phyloP scores from a whole-genome alignment of 2,113 vertebrate genomes.

The Amblyopsis rosae region DNA sequence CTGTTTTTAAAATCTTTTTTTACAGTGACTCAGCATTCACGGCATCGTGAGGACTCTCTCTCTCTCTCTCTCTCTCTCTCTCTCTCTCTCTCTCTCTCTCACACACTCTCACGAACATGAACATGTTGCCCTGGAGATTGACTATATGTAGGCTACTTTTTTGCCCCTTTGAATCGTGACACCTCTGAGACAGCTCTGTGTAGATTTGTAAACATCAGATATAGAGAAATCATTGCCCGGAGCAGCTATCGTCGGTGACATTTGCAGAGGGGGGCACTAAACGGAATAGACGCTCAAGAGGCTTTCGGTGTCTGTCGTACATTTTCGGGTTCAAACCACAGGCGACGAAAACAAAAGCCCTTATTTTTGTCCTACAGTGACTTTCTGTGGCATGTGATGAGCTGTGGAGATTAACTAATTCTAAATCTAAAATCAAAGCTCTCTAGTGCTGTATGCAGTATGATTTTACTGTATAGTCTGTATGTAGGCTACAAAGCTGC shows the following conservation, averaged over 20 bases:
- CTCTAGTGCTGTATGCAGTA: no score
- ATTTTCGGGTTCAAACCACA: neutral
- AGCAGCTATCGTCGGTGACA: constrained; percentile 2
- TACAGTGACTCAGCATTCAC: constrained; percentile 75
- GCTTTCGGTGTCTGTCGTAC: neutral
- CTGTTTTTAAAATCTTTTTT: constrained; percentile 31
- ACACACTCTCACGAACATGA: constrained; percentile 2
- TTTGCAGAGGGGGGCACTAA: neutral
- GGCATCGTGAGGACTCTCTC: constrained; percentile 49
- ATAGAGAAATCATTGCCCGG: constrained; percentile 6
- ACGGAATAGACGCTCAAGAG: neutral
- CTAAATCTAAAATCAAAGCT: no score
- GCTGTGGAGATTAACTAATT: no score
- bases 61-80: constrained; percentile 14
- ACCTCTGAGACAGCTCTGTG: constrained; percentile 15
- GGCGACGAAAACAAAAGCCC: no score
- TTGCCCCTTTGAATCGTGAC: constrained; percentile 27
- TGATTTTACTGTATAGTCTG: no score
- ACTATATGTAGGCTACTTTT: constrained; percentile 19
- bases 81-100: neutral
- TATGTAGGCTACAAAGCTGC: no score
- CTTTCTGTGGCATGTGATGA: no score
- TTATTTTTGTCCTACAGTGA: no score
- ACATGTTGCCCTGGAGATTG: neutral
- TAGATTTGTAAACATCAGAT: constrained; percentile 34